Evolutionary conservation across 2,797 vertebrate genomes (phyloP), one percentile per base, ranked within the genome.

Genomic region (Hydrocynus forskahlii): DNA sequence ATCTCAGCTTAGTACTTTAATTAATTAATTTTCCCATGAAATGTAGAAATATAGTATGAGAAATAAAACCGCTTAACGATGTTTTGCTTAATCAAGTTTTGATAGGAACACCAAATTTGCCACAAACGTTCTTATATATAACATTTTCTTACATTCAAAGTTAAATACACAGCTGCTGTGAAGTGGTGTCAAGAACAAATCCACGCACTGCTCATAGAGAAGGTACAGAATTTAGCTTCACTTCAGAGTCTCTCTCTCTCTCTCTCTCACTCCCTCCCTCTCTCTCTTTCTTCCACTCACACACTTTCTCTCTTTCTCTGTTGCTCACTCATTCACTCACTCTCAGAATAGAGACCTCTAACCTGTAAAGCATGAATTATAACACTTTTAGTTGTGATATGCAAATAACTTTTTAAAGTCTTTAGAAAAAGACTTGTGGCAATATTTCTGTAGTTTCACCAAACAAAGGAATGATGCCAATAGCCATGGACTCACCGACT

Each of bases 401-500:
- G 83, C 85, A 87, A 85, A 68, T 67, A 71, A 64, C 40, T 87
- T 45, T 75, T 81, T 86, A 80, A 77, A 85, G 79, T 87, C 75
- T 82, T 83, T 89, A 85, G 83, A 62, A 55, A 68, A 76, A 57
- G 87, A 89, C 80, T 87, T 21, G 70, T 67, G 86, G 89, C 87
- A 71, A 90, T 75, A 82, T 86, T 88, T 86, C 80, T 75, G 60
- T 55, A 23, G 76, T 81, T 87, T 84, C 52, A 74, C 80, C 76
- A 78, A 84, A 81, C 81, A 64, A 86, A 48, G 70, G 88, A 86
- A 86, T 80, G 84, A 91, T 78, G 88, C 91, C 90, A 2, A 90
- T 94, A 94, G 93, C 93, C 94, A 94, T 94, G 86, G 89, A 94
- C 93, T 91, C 89, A 48, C 88, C 89, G 93, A 94, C 93, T 95